phyloP scores from a whole-genome alignment of 2,888 invertebrate species.

The Cephus sareptanus region DNA sequence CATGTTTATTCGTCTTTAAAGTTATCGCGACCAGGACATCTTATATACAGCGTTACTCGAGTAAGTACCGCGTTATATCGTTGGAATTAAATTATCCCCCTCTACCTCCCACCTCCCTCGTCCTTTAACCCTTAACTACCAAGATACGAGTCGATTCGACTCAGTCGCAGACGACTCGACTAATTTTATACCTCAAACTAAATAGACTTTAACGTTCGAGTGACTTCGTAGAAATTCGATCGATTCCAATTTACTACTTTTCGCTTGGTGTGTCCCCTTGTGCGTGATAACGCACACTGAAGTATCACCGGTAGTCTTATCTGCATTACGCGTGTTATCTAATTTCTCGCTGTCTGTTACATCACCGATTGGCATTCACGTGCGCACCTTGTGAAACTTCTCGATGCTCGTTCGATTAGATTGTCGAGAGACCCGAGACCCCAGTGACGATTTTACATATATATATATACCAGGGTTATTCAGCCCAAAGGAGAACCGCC shows the following conservation, averaged over 20 bases:
- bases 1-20: not conserved
- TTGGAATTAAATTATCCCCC: not conserved
- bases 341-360: not conserved
- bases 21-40: not conserved
- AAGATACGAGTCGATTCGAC: not conserved
- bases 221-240: not conserved
- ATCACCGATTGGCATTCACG: not conserved
- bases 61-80: not conserved
- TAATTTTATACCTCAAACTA: not conserved
- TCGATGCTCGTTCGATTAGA: not conserved
- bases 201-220: not conserved
- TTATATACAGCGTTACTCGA: not conserved
- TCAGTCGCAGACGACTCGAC: not conserved
- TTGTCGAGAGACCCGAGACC: not conserved
- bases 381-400: not conserved
- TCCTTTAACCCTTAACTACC: not conserved
- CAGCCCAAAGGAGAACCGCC: no score
- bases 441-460: not conserved
- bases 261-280: not conserved
- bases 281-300: not conserved
- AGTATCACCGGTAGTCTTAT: not conserved
- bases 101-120: no score
- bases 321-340: not conserved
- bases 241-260: not conserved
- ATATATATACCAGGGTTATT: not conserved